Base-by-base conservation (phyloP, 2,888 invertebrate genomes). In the Acrobasis repandana region DNA sequence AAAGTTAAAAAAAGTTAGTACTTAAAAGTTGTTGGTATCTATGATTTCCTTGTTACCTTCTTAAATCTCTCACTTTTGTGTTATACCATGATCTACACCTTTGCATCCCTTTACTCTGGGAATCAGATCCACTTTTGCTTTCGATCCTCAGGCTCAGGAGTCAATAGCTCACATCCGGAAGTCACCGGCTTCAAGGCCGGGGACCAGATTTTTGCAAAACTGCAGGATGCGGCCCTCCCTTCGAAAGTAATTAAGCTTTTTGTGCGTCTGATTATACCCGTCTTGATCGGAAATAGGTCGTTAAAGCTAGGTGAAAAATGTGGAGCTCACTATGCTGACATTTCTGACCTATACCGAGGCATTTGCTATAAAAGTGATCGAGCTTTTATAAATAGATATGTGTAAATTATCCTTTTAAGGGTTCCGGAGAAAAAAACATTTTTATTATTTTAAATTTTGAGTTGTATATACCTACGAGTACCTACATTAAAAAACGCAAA, bases 141-240 rank as follows among this genome's bases (percentile, higher is more conserved):
- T 54, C 52, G 34, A 50, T 56, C 43, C 16, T 5, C 11, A 10
- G 9, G 18, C 43, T 34, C 16, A 47, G 46, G 51, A 52, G 59
- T 51, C 46, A 60, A 49, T 18, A 58, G 49, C 36, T 11, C 14
- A 66, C 68, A 67, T 58, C 47, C 66, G 67, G 70, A 70, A 66
- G 60, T 34, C 57, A 34, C 52, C 48, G 61, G 61, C 63, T 51
- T 61, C 65, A 71, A 69, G 70, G 67, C 57, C 62, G 61, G 18
- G 33, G 51, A 49, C 60, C 50, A 65, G 65, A 64, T 67, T 65
- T 65, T 63, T 63, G 63, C 63, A 60, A 51, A 59, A 63, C 16
- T 61, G 51, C 70, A 65, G 68, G 68, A 71, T 67, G 64, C 28
- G 49, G 36, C 62, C 43, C 62, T 64, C 62, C 65, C 61, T 43